These are phyloP conservation scores for Rhodeus uyekii DNA, from an alignment of 2,797 vertebrate genomes.

Conservation along the genomic window DNA sequence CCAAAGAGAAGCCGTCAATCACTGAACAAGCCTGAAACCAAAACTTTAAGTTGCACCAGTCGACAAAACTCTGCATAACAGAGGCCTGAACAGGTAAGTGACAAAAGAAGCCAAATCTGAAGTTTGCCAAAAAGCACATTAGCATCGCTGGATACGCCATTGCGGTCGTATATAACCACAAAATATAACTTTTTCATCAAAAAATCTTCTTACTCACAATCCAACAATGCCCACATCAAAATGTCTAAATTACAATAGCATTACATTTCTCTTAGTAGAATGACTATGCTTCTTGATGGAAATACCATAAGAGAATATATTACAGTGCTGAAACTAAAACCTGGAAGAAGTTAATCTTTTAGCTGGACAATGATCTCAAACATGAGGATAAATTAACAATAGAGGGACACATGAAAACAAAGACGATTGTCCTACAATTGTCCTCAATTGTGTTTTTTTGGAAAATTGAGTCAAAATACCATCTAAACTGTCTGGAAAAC, in stretches of 20 bases:
- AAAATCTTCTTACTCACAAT: neutral
- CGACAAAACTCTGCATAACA: neutral
- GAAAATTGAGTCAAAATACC: neutral
- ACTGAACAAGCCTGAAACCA: neutral
- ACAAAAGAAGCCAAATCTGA: neutral
- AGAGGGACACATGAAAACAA: neutral
- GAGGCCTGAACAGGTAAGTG: neutral
- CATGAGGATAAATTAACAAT: neutral
- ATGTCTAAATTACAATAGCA: neutral
- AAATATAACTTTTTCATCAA: neutral
- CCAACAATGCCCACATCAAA: neutral
- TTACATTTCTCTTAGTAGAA: neutral
- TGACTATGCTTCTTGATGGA: neutral
- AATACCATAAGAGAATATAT: neutral
- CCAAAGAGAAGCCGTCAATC: neutral
- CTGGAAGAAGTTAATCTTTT: slow-evolving; percentile 4
- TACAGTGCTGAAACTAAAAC: neutral
- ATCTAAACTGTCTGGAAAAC: neutral
- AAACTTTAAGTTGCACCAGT: neutral
- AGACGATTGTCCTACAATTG: neutral
- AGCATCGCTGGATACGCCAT: neutral
- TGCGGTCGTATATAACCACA: neutral
- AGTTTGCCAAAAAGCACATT: slow-evolving; percentile 8
- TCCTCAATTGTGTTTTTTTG: too few species aligned
- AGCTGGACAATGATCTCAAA: slow-evolving; percentile 5